Percentiles rank a stretch among this genome's conserved stretches.
Evolutionary conservation across 1,140 invertebrate genomes (phyloP).

Genomic region (Drosophila triauraria): DNA sequence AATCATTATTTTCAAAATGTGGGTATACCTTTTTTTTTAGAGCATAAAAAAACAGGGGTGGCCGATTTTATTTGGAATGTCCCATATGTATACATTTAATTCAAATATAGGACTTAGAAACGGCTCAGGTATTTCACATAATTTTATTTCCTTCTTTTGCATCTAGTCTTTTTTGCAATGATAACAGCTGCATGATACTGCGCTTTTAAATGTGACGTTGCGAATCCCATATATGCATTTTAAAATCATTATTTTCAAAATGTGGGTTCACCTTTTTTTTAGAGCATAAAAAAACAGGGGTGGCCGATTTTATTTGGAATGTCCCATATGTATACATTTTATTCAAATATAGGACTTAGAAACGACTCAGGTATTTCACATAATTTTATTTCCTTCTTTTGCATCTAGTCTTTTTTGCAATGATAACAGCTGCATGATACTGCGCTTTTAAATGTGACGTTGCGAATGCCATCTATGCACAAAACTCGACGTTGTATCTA

Average conservation of each 20-base stretch:
- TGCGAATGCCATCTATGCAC: constrained; percentile 91
- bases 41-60: too few species aligned
- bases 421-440: constrained; percentile 93
- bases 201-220: constrained; percentile 93
- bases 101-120: background rate
- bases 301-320: background rate
- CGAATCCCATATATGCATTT: constrained; percentile 91
- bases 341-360: background rate
- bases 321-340: constrained; percentile 32
- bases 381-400: background rate
- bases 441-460: constrained; percentile 93
- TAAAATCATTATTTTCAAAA: too few species aligned
- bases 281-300: too few species aligned
- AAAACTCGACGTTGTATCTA: constrained; percentile 86
- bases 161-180: constrained; percentile 92
- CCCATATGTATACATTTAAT: constrained; percentile 33
- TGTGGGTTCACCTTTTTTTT: too few species aligned
- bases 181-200: constrained; percentile 92
- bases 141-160: background rate
- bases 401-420: constrained; percentile 91
- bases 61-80: background rate
- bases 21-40: too few species aligned
- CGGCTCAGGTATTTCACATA: constrained; percentile 30
- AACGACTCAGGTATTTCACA: constrained; percentile 33
- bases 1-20: too few species aligned